Conservation (phyloP, 30 jellyfish, hydroid and myxozoan species). For the Sanderia malayensis region DNA sequence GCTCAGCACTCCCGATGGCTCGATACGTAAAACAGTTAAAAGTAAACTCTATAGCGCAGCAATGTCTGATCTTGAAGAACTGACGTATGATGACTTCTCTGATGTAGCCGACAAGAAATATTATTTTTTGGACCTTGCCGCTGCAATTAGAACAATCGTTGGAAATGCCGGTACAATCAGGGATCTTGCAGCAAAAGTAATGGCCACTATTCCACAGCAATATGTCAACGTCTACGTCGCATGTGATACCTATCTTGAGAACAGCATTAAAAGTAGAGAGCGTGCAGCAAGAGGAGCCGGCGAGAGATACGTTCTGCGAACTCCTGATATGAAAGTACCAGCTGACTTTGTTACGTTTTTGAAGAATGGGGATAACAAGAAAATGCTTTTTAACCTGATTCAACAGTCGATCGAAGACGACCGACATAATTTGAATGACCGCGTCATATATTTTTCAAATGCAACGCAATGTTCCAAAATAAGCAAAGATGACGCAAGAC, state of each 20-base stretch:
- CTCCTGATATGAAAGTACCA: conserved; percentile 1
- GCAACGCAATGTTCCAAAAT: background rate
- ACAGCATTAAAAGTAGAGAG: conserved; percentile 1
- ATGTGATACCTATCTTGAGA: conserved; percentile 1
- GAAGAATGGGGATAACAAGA: background rate
- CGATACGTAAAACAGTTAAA: background rate
- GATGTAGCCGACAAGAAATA: background rate
- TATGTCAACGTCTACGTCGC: conserved; percentile 3
- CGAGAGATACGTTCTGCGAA: conserved; percentile 1
- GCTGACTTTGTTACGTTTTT: conserved; percentile 2
- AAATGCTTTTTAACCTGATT: background rate
- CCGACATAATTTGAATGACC: conserved; percentile 3
- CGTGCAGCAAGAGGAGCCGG: conserved; percentile 7
- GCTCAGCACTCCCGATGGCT: conserved; percentile 6
- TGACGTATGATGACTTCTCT: background rate
- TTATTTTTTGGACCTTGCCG: background rate
- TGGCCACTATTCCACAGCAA: background rate
- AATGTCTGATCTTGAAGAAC: background rate
- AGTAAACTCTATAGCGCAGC: background rate
- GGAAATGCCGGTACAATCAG: conserved; percentile 3
- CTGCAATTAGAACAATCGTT: conserved; percentile 1
- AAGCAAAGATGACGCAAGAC: background rate
- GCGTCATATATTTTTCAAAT: conserved; percentile 7
- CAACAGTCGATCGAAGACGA: conserved; percentile 10
- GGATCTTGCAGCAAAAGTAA: conserved; percentile 1